Conservation (phyloP, 2,113 vertebrate species). For the Pipa parva region DNA sequence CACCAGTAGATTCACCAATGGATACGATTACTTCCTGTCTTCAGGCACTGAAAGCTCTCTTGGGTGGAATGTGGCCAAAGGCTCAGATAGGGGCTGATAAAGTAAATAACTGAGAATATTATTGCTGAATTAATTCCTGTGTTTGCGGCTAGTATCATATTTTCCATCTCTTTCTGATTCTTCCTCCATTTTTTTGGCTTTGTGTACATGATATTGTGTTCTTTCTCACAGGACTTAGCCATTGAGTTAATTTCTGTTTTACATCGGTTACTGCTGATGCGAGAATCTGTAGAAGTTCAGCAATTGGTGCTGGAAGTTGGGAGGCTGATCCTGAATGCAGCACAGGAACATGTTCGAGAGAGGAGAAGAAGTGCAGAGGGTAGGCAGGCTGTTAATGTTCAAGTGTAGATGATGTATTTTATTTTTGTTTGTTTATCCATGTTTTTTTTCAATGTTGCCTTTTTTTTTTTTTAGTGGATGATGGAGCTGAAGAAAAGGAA, state of each 20-base stretch:
- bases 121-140: too few relatives aligned
- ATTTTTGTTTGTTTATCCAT: background rate
- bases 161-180: too few relatives aligned
- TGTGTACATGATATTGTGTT: too few relatives aligned
- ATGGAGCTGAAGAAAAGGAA: conserved; percentile 95
- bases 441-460: background rate
- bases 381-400: conserved; percentile 44
- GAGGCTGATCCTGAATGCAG: conserved; percentile 73
- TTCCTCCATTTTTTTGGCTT: background rate
- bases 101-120: conserved; percentile 63
- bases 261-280: conserved; percentile 84
- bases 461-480: conserved; percentile 73
- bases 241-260: conserved; percentile 85
- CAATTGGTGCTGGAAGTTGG: conserved; percentile 79
- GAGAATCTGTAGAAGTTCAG: conserved; percentile 78
- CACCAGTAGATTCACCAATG: conserved; percentile 78
- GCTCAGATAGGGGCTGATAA: conserved; percentile 85
- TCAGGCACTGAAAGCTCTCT: conserved; percentile 73
- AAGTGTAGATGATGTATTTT: background rate
- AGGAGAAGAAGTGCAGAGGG: conserved; percentile 90
- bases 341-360: conserved; percentile 85
- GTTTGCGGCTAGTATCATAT: too few relatives aligned
- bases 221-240: conserved; percentile 69
- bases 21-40: conserved; percentile 85
- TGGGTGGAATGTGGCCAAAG: conserved; percentile 79